Base-by-base conservation (phyloP, 2,797 vertebrate genomes). In the Typhlichthys eigenmanni region DNA sequence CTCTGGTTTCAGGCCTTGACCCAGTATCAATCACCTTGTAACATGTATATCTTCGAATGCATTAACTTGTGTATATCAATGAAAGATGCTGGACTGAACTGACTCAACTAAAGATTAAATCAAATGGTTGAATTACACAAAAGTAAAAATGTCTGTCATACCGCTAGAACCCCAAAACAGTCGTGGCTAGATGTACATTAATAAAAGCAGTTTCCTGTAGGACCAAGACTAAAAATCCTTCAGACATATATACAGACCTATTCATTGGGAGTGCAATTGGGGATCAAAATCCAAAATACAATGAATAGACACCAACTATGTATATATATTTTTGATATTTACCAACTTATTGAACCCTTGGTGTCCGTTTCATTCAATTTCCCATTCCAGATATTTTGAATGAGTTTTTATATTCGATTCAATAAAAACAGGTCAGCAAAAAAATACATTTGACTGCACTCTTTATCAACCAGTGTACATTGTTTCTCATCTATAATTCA, bases 51-150 rank as follows among this genome's bases (percentile, higher is more conserved):
- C 54, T 70, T 32, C 73, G 73, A 68, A 49, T 55, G 3, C 48
- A 62, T 62, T 13, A 50, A 60, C 17, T 1, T 3, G 16, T 68
- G 9, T 60, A 69, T 43, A 43, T 32, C 9, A 16, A 24, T 56
- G 19, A 29, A 52, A 10, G 57, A 16, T n/a, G 13, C 17, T 34
- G 6, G 6, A 5, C 53, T 58, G 58, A 82, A 75, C 75, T 87
- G 92, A 91, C 81, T 91, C 87, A 87, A 89, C 84, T 62, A 90
- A 46, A 79, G 16, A 43, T 45, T 86, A 76, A 87, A 80, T 80
- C 76, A 56, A 64, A 84, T 80, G 53, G 50, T 56, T 48, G 45
- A 71, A 71, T 71, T 55, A 71, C 43, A 52, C 59, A 53, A 56
- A 55, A 58, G 51, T 67, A 64, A 17, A 58, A 32, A 54, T 72